Evolutionary conservation across 2,113 vertebrate genomes (phyloP), one percentile per base, ranked within the genome.

Genomic region (Lates calcarifer): DNA sequence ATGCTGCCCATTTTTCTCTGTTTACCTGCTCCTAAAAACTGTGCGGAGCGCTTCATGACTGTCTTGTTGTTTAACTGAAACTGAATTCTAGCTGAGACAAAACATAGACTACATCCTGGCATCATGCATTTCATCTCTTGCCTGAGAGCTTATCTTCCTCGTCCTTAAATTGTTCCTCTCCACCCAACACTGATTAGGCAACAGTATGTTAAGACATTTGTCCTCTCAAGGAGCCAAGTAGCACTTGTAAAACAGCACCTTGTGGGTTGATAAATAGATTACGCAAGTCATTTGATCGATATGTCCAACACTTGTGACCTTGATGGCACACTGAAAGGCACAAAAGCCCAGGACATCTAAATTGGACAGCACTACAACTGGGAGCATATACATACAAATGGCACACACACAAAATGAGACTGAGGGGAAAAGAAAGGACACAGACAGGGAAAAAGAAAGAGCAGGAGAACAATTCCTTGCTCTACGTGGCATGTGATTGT

Each of bases 231-330:
- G 62, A 56, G 55, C n/a, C 69, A 61, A 69, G 57, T 18, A 35
- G 20, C 41, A 66, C 24, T 39, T 47, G 37, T 22, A 47, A 58
- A 80, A 68, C 49, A 67, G 65, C 65, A 75, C 56, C 22, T 69
- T 28, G 35, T 55, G 58, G 13, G 35, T 66, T 68, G 64, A 57
- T 70, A 55, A 79, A 87, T 62, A 76, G n/a, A 61, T 76, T 62
- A 77, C 63, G 65, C 26, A 71, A 67, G 66, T 80, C n/a, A 37
- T 79, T 67, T 73, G 56, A 82, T 79, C 35, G 72, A 80, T 68
- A 70, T 24, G 31, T 62, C 62, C 51, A 18, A 11, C 39, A 45
- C 47, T 15, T 57, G 37, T 71, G 41, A 80, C 71, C 72, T 77
- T 58, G 33, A 28, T 74, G 31, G 51, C 35, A 66, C 37, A 49